Conservation (phyloP, 2,797 vertebrate genomes). For the Acrossocheilus wenchowensis region DNA sequence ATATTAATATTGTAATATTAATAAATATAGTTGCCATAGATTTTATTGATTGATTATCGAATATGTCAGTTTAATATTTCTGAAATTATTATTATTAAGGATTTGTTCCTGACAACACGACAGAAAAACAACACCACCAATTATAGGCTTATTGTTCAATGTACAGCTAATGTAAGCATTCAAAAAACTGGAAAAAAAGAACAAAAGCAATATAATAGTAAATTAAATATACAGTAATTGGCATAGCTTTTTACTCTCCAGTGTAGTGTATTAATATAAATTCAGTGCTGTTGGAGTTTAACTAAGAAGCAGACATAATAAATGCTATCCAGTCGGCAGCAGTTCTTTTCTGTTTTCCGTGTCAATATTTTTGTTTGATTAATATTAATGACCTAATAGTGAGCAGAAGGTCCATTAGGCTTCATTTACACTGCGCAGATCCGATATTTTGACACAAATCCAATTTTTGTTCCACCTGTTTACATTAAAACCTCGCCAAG, state of each 20-base stretch:
- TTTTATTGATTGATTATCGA: not conserved
- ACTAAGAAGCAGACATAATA: not conserved
- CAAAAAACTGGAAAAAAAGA: not conserved
- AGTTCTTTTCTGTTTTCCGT: not conserved
- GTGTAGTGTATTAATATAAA: not conserved
- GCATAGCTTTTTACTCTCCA: not conserved
- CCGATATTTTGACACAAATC: conserved; percentile 23
- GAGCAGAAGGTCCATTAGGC: conserved; percentile 20
- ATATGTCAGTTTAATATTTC: too few relatives aligned
- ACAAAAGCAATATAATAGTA: not conserved
- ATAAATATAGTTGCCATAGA: not conserved
- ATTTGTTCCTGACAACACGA: not conserved
- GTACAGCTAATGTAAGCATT: not conserved
- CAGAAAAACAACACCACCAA: not conserved
- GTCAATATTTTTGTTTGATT: conserved; percentile 31
- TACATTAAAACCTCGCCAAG: conserved; percentile 1
- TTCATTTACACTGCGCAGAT: not conserved
- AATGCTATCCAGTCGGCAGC: not conserved
- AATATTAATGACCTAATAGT: conserved; percentile 15
- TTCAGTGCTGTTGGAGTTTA: not conserved
- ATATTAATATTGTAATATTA: not conserved
- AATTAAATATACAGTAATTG: not conserved
- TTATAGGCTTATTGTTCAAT: not conserved
- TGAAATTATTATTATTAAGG: not conserved
- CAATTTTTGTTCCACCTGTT: not conserved